A percentile compares a stretch with the other conserved stretches of the same genome.
Evolutionary conservation across 2,797 vertebrate species (phyloP).

Genomic region (Pseudopleuronectes americanus): DNA sequence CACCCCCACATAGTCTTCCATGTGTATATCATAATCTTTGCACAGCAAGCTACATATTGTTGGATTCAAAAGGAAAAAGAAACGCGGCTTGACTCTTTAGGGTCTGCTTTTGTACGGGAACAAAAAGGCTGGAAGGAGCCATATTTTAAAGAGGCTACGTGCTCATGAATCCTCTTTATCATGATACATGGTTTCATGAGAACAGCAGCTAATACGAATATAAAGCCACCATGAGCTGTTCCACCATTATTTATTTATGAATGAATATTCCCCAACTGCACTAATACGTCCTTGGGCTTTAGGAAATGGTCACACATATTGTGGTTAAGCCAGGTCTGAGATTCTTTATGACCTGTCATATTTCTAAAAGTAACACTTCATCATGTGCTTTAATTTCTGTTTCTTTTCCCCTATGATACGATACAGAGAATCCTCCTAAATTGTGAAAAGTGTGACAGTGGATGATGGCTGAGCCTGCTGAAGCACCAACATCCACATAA

Average conservation of each 20-base stretch:
- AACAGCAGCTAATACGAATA: slow-evolving; percentile 66
- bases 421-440: slow-evolving; percentile 21
- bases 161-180: slow-evolving; percentile 74
- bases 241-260: slow-evolving; percentile 82
- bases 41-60: no score
- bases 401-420: slow-evolving; percentile 12
- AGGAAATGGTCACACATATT: slow-evolving; percentile 71
- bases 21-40: no score
- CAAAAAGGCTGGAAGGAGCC: slow-evolving; percentile 41
- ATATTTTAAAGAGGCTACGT: slow-evolving; percentile 58
- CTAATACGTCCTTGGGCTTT: slow-evolving; percentile 73
- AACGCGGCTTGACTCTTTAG: slow-evolving; percentile 21
- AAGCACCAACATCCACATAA: slow-evolving; percentile 16
- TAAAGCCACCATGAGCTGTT: slow-evolving; percentile 74
- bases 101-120: slow-evolving; percentile 35
- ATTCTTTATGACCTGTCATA: slow-evolving; percentile 76
- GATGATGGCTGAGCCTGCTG: slow-evolving; percentile 21
- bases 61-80: slow-evolving; percentile 6
- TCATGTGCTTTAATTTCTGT: slow-evolving; percentile 58
- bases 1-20: no score
- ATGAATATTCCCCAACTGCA: slow-evolving; percentile 73
- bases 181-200: slow-evolving; percentile 74
- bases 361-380: slow-evolving; percentile 64
- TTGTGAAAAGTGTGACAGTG: slow-evolving; percentile 17
- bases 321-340: slow-evolving; percentile 62